phyloP scores from a whole-genome alignment of 1,140 invertebrate genomes.

The Brachionus manjavacas region DNA sequence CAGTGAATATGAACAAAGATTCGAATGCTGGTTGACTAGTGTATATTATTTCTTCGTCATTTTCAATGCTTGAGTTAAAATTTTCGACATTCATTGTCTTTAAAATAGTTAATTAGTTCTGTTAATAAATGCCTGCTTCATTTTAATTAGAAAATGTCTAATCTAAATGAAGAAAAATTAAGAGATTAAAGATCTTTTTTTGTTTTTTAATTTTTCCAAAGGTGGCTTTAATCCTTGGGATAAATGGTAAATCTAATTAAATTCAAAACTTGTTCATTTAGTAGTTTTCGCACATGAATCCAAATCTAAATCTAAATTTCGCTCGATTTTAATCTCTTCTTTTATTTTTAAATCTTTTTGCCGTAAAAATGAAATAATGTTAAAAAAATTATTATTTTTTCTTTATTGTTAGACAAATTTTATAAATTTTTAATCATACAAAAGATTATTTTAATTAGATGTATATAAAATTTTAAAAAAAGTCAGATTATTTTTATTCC shows the following conservation, averaged over 20 bases:
- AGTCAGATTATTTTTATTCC: too few relatives aligned
- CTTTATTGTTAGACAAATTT: too few relatives aligned
- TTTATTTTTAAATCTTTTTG: too few relatives aligned
- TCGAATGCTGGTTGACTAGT: not conserved
- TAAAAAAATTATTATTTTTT: too few relatives aligned
- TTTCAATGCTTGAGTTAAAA: not conserved
- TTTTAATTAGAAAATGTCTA: not conserved
- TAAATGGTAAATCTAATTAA: not conserved
- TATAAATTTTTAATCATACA: too few relatives aligned
- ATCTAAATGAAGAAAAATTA: not conserved
- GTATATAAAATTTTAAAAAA: too few relatives aligned
- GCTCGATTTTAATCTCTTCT: not conserved
- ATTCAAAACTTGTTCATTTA: not conserved
- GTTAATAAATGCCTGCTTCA: not conserved
- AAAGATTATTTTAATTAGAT: too few relatives aligned
- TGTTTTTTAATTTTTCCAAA: not conserved
- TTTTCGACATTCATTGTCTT: not conserved
- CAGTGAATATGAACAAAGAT: conserved; percentile 14
- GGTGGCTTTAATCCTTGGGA: not conserved
- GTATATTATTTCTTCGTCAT: not conserved
- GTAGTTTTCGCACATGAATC: too few relatives aligned
- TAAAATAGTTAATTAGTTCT: not conserved
- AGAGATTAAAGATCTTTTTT: not conserved
- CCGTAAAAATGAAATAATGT: too few relatives aligned
- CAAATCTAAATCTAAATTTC: too few relatives aligned